These are phyloP conservation scores for Panagrolaimus sp. DNA, from an alignment of 1,140 invertebrate genomes.

Conservation along the genomic window DNA sequence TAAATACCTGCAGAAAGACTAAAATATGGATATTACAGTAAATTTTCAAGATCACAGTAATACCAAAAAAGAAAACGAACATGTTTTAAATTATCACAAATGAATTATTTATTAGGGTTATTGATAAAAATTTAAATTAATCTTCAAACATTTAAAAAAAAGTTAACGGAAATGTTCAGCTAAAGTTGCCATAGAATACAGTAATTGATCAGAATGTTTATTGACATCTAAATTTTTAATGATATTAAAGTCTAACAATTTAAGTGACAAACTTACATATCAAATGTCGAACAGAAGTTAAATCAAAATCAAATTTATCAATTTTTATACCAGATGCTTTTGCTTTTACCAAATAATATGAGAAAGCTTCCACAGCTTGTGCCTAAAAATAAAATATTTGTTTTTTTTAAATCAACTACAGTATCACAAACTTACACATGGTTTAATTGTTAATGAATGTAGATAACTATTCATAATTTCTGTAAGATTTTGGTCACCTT, in stretches of 20 bases:
- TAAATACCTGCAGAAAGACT: too few species aligned
- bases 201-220: not conserved
- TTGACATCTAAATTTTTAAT: not conserved
- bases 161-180: constrained; percentile 14
- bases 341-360: not conserved
- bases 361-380: constrained; percentile 6
- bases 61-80: too few species aligned
- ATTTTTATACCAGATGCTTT: not conserved
- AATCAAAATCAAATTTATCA: not conserved
- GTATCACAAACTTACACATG: not conserved
- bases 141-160: too few species aligned
- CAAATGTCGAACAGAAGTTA: not conserved
- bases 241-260: too few species aligned
- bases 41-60: too few species aligned
- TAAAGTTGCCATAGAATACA: not conserved
- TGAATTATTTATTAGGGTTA: too few species aligned
- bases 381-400: not conserved
- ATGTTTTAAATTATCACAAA: too few species aligned
- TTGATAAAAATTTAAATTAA: too few species aligned
- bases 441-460: not conserved
- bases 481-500: not conserved
- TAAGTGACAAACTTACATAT: not conserved
- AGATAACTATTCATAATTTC: not conserved
- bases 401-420: not conserved
- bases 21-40: too few species aligned